Percentiles rank a stretch among this genome's conserved stretches.
Evolutionary conservation across 2,113 vertebrate species (phyloP).

Genomic region (Acanthisitta chloris): DNA sequence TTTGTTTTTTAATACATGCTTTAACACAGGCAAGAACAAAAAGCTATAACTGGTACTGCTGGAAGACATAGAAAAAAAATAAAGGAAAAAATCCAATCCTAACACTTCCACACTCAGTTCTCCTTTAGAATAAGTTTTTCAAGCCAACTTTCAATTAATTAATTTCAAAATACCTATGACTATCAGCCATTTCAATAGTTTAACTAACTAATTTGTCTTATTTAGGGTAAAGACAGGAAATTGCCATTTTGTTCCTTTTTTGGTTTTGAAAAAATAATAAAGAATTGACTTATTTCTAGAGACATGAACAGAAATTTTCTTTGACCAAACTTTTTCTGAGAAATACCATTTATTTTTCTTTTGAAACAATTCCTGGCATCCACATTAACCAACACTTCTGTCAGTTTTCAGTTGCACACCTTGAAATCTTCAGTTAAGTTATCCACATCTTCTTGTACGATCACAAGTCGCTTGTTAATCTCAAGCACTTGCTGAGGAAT

Average conservation of each 20-base stretch:
- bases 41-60: accelerated
- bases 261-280: background rate
- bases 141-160: background rate
- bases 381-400: background rate
- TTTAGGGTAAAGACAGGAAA: background rate
- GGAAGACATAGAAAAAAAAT: background rate
- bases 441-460: background rate
- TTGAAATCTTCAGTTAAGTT: background rate
- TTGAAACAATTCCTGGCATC: background rate
- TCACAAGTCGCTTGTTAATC: background rate
- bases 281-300: background rate
- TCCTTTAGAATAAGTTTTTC: background rate
- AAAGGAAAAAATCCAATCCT: background rate
- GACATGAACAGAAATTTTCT: background rate
- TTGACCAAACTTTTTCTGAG: background rate
- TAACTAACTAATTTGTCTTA: background rate
- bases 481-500: background rate
- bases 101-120: background rate
- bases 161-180: background rate
- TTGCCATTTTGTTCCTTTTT: background rate
- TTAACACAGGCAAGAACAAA: background rate
- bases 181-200: background rate
- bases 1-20: background rate
- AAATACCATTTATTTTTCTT: background rate
- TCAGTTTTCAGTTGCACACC: background rate